Base-by-base conservation (phyloP, 1,140 invertebrate genomes). In the Galendromus occidentalis region DNA sequence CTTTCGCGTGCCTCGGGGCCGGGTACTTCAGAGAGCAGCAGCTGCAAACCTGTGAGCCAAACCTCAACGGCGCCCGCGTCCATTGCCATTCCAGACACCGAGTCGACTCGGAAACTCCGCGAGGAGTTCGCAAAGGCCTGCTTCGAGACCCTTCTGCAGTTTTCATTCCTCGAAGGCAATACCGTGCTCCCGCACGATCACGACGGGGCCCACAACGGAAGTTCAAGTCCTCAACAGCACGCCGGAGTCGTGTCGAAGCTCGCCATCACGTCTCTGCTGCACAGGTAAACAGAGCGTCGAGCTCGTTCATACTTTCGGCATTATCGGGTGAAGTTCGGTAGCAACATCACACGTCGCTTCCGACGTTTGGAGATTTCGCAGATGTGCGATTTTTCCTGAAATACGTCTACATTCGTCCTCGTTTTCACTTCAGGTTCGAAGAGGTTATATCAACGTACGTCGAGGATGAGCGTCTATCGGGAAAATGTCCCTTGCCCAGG, bases 121-220 rank as follows among this genome's bases (percentile, higher is more conserved):
- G 91, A 97, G 76, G 91, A 95, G 72, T 95, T 97, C 78, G 91
- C 92, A 22, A 87, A 92, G 73, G 87, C 86, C 0, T 97, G 93
- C 74, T 96, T 97, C 73, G 91, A 96, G 76, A 95, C 92, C 0
- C 78, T 96, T 22, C 80, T 97, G 14, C 90, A 95, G 75, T 96
- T 95, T 78, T 93, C 91, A 0, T 80, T 82, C 69, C 72, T 80
- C 28, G 67, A 73, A 22, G 14, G 66, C 22, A 68, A 66, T 59
- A 29, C 65, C 22, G 44, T 59, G 29, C 67, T 59, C 28, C 55
- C 64, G 51, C 63, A 45, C 45, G 72, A 69, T 67, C 41, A 69
- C 67, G 67, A 79, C 84, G 30, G 84, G 42, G 67, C 68, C 12
- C 66, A 67, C 33, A 69, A 67, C 55, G 66, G 66, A 30, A 41